Evolutionary conservation across 2,888 invertebrate genomes (phyloP).

Genomic region (Dasypolia templi): DNA sequence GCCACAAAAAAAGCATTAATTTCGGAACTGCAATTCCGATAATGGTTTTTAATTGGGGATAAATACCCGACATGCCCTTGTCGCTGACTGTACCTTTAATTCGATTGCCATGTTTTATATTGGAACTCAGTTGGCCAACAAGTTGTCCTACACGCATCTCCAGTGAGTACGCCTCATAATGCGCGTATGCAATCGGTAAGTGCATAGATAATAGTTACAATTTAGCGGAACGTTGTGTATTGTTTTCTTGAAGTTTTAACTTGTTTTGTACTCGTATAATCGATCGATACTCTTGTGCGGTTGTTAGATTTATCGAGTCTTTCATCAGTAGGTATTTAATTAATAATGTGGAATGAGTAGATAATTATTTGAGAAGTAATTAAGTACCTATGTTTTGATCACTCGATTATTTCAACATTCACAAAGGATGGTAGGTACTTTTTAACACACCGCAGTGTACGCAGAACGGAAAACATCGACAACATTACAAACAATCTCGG

Average conservation of each 20-base stretch:
- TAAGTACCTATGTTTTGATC: not conserved
- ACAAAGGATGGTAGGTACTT: not conserved
- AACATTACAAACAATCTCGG: no score
- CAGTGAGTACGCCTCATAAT: conserved; percentile 26
- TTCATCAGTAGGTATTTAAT: not conserved
- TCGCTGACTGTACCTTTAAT: not conserved
- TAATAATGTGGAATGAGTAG: not conserved
- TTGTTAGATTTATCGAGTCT: conserved; percentile 30
- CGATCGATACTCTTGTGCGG: conserved; percentile 11
- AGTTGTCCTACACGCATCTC: not conserved
- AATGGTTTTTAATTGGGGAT: not conserved
- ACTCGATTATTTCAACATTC: not conserved
- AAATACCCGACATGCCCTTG: no score
- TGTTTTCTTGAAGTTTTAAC: conserved; percentile 39
- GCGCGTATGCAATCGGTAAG: conserved; percentile 53
- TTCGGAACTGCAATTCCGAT: conserved; percentile 10
- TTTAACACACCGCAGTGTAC: not conserved
- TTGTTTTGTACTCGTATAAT: conserved; percentile 33
- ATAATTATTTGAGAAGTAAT: not conserved
- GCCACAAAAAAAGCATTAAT: conserved; percentile 4
- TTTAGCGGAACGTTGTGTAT: conserved; percentile 47
- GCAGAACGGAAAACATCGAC: not conserved
- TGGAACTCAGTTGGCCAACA: not conserved
- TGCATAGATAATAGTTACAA: conserved; percentile 54
- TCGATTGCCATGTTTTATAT: not conserved